These are phyloP conservation scores for Antitype chi DNA, from an alignment of 2,888 invertebrate genomes.

Conservation along the genomic window DNA sequence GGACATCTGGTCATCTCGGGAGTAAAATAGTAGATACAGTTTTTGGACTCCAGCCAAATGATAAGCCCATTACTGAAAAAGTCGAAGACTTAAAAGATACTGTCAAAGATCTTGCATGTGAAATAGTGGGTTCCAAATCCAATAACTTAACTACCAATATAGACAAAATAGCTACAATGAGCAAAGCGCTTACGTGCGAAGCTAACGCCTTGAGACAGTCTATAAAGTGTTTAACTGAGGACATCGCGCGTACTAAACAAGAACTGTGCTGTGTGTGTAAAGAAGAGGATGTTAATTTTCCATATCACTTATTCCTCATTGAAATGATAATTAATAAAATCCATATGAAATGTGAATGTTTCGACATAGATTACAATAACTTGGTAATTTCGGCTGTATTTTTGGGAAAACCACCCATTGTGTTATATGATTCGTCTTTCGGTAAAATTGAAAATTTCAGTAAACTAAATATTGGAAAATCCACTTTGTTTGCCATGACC, in stretches of 20 bases:
- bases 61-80: slow-evolving; percentile 72
- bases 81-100: slow-evolving; percentile 76
- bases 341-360: slow-evolving; percentile 88
- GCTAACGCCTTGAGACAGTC: slow-evolving; percentile 84
- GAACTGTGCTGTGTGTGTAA: slow-evolving; percentile 66
- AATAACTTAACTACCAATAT: slow-evolving; percentile 77
- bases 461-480: slow-evolving; percentile 85
- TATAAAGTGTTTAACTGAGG: slow-evolving; percentile 81
- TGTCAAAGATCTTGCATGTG: slow-evolving; percentile 72
- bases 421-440: slow-evolving; percentile 83
- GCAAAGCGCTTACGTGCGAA: slow-evolving; percentile 83
- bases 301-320: slow-evolving; percentile 86
- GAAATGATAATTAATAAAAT: slow-evolving; percentile 88
- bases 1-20: slow-evolving; percentile 55
- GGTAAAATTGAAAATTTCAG: slow-evolving; percentile 82
- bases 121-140: slow-evolving; percentile 66
- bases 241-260: slow-evolving; percentile 81
- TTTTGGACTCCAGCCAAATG: slow-evolving; percentile 71
- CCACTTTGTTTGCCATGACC: slow-evolving; percentile 87
- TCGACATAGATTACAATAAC: slow-evolving; percentile 85
- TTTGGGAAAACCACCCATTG: slow-evolving; percentile 84
- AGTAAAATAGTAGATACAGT: slow-evolving; percentile 67
- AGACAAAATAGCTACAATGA: slow-evolving; percentile 84
- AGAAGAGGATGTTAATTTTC: slow-evolving; percentile 81
- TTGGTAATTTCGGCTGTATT: slow-evolving; percentile 84